Percentiles rank a stretch among this genome's conserved stretches.
Evolutionary conservation across 1,140 invertebrate species (phyloP).

Genomic region (Procambarus clarkii): DNA sequence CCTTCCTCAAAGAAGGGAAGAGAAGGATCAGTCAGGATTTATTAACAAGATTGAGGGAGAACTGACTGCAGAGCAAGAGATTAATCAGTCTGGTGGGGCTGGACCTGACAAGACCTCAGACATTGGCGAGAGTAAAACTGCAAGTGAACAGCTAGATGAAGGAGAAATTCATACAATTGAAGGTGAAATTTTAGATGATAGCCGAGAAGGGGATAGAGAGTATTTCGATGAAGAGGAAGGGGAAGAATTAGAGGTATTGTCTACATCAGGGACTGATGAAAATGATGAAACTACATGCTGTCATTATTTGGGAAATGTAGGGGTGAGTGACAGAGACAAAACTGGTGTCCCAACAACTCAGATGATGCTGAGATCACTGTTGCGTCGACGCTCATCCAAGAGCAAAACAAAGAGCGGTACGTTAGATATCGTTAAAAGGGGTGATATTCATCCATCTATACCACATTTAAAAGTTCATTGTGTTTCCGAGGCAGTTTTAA

Average conservation of each 20-base stretch:
- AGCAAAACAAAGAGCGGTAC: background rate
- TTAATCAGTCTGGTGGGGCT: too few species aligned
- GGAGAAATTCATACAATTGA: background rate
- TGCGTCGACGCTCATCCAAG: background rate
- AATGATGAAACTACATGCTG: slow-evolving; percentile 25
- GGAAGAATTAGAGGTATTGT: slow-evolving; percentile 56
- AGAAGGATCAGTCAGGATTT: background rate
- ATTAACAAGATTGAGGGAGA: background rate
- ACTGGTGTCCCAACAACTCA: background rate
- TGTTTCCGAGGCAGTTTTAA: slow-evolving; percentile 45
- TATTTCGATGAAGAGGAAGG: slow-evolving; percentile 45
- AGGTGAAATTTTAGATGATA: slow-evolving; percentile 1
- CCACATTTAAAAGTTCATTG: slow-evolving; percentile 39
- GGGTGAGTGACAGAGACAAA: background rate
- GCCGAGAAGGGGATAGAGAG: background rate
- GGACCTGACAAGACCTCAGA: background rate
- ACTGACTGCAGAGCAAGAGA: background rate
- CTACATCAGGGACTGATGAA: slow-evolving; percentile 46
- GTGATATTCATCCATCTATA: background rate
- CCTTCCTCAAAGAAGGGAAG: background rate
- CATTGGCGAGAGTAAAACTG: background rate
- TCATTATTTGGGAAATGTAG: background rate
- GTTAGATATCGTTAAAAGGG: background rate
- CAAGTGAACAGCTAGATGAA: background rate
- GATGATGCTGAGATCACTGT: background rate